Percentiles rank a stretch among this genome's conserved stretches.
phyloP scores from a whole-genome alignment of 2,888 invertebrate species.

The Synergus laeviventris region DNA sequence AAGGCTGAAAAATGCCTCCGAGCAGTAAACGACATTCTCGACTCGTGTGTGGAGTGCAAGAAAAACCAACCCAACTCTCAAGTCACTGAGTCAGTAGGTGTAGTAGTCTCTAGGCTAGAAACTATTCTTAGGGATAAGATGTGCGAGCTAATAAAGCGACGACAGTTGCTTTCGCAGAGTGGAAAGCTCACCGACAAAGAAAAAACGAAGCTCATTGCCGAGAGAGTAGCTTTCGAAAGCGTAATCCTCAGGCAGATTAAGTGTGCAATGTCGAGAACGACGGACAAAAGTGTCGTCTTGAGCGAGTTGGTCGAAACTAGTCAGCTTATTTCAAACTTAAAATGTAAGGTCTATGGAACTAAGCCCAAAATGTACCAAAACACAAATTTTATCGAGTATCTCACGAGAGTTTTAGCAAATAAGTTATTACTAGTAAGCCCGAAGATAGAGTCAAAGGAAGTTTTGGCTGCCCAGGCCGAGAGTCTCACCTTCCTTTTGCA shows the following conservation, averaged over 20 bases:
- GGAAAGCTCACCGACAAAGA: slow-evolving; percentile 83
- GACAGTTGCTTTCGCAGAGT: slow-evolving; percentile 81
- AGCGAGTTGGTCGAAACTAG: slow-evolving; percentile 85
- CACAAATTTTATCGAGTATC: slow-evolving; percentile 80
- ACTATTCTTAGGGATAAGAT: slow-evolving; percentile 83
- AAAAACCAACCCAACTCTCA: slow-evolving; percentile 64
- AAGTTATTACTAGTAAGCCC: slow-evolving; percentile 77
- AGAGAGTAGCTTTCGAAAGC: slow-evolving; percentile 89
- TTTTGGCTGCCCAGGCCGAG: slow-evolving; percentile 58
- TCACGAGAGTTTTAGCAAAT: slow-evolving; percentile 86
- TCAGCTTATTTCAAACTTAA: slow-evolving; percentile 85
- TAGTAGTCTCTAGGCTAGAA: slow-evolving; percentile 77
- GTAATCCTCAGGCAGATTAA: slow-evolving; percentile 80
- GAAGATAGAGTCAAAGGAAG: slow-evolving; percentile 62
- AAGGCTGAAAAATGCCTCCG: slow-evolving; percentile 71
- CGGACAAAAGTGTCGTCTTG: slow-evolving; percentile 65
- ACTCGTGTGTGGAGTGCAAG: slow-evolving; percentile 68
- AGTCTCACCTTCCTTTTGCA: slow-evolving; percentile 75
- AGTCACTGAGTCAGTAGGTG: slow-evolving; percentile 65
- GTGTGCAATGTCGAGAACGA: slow-evolving; percentile 61
- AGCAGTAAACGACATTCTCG: slow-evolving; percentile 70
- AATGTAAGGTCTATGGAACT: slow-evolving; percentile 77
- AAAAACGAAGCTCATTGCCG: slow-evolving; percentile 85
- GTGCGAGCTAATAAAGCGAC: slow-evolving; percentile 82
- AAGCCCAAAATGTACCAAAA: slow-evolving; percentile 74